Evolutionary conservation across 1,140 invertebrate genomes (phyloP).

Genomic region (Rhynchophorus ferrugineus): DNA sequence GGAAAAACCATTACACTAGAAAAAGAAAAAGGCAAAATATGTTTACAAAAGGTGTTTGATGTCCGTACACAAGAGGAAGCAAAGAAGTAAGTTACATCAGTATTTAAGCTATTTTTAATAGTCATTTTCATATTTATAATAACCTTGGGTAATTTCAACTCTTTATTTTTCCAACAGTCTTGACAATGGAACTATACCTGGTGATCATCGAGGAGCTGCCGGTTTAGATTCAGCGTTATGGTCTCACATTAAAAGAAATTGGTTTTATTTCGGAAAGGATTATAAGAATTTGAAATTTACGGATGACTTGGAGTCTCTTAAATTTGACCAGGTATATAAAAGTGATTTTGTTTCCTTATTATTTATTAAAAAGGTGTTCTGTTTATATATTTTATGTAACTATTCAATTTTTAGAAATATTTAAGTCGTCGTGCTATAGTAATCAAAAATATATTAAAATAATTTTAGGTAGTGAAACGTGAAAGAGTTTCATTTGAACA

Average conservation of each 20-base stretch:
- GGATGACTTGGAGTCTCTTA: not conserved
- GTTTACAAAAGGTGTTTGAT: conserved; percentile 39
- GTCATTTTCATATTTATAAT: not conserved
- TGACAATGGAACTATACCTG: conserved; percentile 58
- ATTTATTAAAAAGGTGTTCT: too few species aligned
- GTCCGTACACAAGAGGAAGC: conserved; percentile 44
- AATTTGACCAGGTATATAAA: conserved; percentile 10
- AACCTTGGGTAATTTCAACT: not conserved
- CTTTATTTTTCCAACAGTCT: conserved; percentile 17
- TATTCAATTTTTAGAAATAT: too few species aligned
- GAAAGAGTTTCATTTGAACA: too few species aligned
- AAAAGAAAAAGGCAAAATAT: conserved; percentile 45
- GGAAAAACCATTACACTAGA: conserved; percentile 43
- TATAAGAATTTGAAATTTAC: not conserved
- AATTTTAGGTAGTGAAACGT: too few species aligned
- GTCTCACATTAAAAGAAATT: conserved; percentile 61
- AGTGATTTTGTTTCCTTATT: too few species aligned
- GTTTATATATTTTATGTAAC: too few species aligned
- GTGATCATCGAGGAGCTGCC: conserved; percentile 63
- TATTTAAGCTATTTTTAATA: not conserved
- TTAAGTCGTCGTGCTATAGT: too few species aligned
- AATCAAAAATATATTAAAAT: too few species aligned
- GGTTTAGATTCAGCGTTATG: conserved; percentile 65
- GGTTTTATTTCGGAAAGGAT: conserved; percentile 41
- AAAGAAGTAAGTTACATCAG: conserved; percentile 6